Percentiles rank a stretch among this genome's conserved stretches.
These are phyloP conservation scores for Drosophila demipolita DNA, from an alignment of 2,888 invertebrate species.

Conservation along the genomic window DNA sequence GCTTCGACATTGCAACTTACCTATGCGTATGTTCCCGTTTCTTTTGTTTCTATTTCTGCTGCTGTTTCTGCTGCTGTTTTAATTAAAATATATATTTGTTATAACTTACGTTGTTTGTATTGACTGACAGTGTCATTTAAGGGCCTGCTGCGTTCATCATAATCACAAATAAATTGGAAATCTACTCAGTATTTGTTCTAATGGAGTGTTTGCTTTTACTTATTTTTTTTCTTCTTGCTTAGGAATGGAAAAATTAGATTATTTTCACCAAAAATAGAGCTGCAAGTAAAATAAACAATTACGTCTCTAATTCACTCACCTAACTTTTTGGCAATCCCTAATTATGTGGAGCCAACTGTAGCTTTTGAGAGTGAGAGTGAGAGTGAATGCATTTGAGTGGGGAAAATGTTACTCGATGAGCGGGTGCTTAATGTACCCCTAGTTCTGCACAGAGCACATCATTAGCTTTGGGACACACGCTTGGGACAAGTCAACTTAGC, in stretches of 20 bases:
- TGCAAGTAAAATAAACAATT: neutral
- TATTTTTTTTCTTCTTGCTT: neutral
- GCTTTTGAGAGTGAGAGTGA: neutral
- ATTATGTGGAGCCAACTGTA: neutral
- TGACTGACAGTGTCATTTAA: constrained; percentile 1
- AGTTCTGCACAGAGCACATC: constrained; percentile 24
- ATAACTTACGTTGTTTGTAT: neutral
- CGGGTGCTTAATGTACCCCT: constrained; percentile 1
- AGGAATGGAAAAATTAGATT: neutral
- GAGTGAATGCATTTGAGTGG: constrained; percentile 4
- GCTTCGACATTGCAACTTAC: constrained; percentile 38
- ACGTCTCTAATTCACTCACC: neutral
- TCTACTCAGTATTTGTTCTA: neutral
- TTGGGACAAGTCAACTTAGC: neutral
- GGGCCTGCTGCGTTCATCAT: neutral
- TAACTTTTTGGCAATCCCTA: neutral
- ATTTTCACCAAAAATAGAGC: neutral
- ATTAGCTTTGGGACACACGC: constrained; percentile 18
- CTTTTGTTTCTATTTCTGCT: neutral
- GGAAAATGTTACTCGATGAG: neutral
- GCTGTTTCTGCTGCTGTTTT: neutral
- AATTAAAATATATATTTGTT: constrained; percentile 1
- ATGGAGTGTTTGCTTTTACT: neutral
- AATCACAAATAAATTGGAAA: neutral
- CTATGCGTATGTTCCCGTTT: too few species aligned